Base-by-base conservation (phyloP, 2,797 vertebrate species). In the Tragelaphus eurycerus region DNA sequence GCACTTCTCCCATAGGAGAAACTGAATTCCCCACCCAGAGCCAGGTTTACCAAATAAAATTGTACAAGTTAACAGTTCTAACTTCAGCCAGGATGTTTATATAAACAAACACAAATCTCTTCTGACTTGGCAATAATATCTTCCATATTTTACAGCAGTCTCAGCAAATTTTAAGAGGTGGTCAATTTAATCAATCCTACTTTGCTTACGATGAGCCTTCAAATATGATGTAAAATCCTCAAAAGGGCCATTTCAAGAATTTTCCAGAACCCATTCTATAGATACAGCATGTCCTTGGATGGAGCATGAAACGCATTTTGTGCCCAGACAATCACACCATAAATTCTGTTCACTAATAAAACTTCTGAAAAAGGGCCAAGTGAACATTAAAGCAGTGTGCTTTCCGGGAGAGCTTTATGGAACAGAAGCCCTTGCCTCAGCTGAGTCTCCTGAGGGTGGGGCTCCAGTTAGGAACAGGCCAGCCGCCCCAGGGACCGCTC, bases 281-380 rank as follows among this genome's bases (percentile, higher is more conserved):
- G 81, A 64, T 50, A 59, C 91, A 76, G 31, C 8, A 4, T 94
- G 87, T 95, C 62, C 79, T 79, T 84, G 88, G 90, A 74, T 19
- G 12, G 48, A 90, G 8, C 19, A 21, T 7, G 9, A 48, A 25
- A 62, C 2, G 9, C n/a, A 31, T 59, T 64, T 79, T 64, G 90
- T 83, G 81, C 81, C 74, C 79, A 71, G 71, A 93, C 52, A 52
- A 64, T 79, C 88, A 74, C 34, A 43, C 54, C 55, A 15, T 90
- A 43, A 83, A 55, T 91, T 87, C n/a, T 87, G 23, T 21, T 79
- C 89, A 54, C 54, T 25, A 14, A 34, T 59, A 7, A 34, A 13
- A 14, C 54, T 62, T 57, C 78, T 29, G 54, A 38, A 64, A 29
- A n/a, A 17, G 55, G 15, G 38, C 86, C 64, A 86, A 62, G 9